Base-by-base conservation (phyloP, 2,797 vertebrate species). In the Saxicola maurus region DNA sequence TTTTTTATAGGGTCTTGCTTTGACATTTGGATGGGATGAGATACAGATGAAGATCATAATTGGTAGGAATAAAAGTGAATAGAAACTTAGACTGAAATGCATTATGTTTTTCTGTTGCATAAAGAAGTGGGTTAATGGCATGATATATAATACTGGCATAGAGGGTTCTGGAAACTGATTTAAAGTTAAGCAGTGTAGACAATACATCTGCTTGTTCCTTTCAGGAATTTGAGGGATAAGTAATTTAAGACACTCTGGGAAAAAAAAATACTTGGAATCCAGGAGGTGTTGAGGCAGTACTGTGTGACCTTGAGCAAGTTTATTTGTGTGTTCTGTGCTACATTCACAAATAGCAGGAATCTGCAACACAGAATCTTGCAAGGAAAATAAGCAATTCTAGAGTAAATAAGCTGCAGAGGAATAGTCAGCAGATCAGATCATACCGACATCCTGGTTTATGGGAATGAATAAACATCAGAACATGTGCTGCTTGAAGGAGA, bases 321-420 rank as follows among this genome's bases (percentile, higher is more conserved):
- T 92, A 19, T 90, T 89, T 92, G 33, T 81, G 33, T 72, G 13
- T 65, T 89, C 86, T 67, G 17, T 38, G 62, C 72, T 80, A 6
- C 17, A 78, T 66, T 68, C 79, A 59, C 52, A 65, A 38, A 49
- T 3, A 74, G 67, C 43, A 81, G 89, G 71, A 81, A 69, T 48
- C 61, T 73, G 42, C 49, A 79, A 18, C 46, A 45, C 73, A 73
- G 82, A 33, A 79, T 49, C 89, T 74, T 73, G 60, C 74, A 67
- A 30, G 56, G 82, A 86, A 93, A 94, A 92, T 18, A 93, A 90
- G 66, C 87, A 72, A 1, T 40, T 73, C 25, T 40, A 89, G 85
- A 78, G 25, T 76, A 92, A 94, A 94, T 76, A 87, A 92, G 31
- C 56, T 72, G 35, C 37, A 82, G 74, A 66, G 56, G 66, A 81